phyloP scores from a whole-genome alignment of 1,140 invertebrate genomes.

The Pseudoatta argentina region DNA sequence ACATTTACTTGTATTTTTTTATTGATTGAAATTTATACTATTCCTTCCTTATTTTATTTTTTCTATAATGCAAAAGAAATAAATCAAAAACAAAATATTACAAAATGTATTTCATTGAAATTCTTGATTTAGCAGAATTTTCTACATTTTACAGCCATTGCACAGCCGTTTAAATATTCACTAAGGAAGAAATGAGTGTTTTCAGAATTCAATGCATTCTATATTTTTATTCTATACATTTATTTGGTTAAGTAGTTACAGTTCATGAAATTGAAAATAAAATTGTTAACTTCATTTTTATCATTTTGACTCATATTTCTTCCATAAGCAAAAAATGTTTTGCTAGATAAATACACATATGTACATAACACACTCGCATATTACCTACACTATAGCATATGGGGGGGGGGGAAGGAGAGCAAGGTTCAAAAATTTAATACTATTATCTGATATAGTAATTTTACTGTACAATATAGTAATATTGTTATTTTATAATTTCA shows the following conservation, averaged over 20 bases:
- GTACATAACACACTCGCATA: not conserved
- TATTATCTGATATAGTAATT: not conserved
- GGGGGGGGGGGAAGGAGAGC: too few species aligned
- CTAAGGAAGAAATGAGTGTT: not conserved
- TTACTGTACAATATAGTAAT: too few species aligned
- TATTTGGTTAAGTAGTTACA: not conserved
- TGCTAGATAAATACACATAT: not conserved
- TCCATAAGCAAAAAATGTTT: not conserved
- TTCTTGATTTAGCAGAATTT: not conserved
- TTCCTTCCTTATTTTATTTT: slow-evolving; percentile 3
- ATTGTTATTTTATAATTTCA: not conserved
- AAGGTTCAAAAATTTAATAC: not conserved
- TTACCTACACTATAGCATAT: not conserved
- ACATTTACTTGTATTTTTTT: not conserved
- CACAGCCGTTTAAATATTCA: slow-evolving; percentile 21
- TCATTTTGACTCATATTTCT: not conserved
- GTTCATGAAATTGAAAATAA: slow-evolving; percentile 4
- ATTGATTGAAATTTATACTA: not conserved
- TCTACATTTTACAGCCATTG: not conserved
- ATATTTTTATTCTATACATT: not conserved
- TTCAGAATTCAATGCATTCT: not conserved
- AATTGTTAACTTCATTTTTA: slow-evolving; percentile 5
- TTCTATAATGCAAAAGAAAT: not conserved
- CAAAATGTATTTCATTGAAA: not conserved
- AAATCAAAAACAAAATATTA: not conserved